Conservation (phyloP, 2,888 invertebrate species). For the Acleris holmiana region DNA sequence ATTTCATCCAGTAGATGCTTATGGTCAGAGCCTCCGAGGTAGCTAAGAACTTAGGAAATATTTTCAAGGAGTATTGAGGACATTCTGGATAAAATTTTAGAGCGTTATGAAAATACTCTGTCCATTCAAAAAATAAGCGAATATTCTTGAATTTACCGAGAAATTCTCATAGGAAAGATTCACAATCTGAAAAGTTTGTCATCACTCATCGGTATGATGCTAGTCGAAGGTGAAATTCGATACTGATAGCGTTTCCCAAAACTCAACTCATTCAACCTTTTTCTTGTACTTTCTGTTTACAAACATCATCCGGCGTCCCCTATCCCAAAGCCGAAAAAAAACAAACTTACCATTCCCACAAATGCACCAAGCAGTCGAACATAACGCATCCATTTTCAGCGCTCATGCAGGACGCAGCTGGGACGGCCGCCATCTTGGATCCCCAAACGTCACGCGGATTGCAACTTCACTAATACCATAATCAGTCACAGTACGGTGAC, state of each 20-base stretch:
- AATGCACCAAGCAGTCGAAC: slow-evolving; percentile 77
- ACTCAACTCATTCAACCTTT: neutral
- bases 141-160: too few relatives aligned
- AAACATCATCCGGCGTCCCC: slow-evolving; percentile 1
- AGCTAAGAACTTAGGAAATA: too few relatives aligned
- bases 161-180: too few relatives aligned
- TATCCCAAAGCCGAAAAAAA: slow-evolving; percentile 19
- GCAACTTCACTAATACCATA: slow-evolving; percentile 39
- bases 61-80: too few relatives aligned
- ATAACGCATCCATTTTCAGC: slow-evolving; percentile 78
- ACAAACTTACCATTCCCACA: slow-evolving; percentile 78
- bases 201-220: too few relatives aligned
- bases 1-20: too few relatives aligned
- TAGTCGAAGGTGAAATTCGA: too few relatives aligned
- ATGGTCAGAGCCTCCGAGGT: too few relatives aligned
- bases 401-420: slow-evolving; percentile 73
- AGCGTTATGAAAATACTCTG: too few relatives aligned
- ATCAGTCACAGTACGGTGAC: slow-evolving; percentile 39
- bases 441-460: slow-evolving; percentile 54
- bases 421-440: slow-evolving; percentile 65
- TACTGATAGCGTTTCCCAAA: neutral
- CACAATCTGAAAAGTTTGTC: too few relatives aligned
- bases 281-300: neutral
- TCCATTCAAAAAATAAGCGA: too few relatives aligned
- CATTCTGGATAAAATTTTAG: too few relatives aligned